phyloP scores from a whole-genome alignment of 1,140 invertebrate genomes.

The Nasonia longicornis region DNA sequence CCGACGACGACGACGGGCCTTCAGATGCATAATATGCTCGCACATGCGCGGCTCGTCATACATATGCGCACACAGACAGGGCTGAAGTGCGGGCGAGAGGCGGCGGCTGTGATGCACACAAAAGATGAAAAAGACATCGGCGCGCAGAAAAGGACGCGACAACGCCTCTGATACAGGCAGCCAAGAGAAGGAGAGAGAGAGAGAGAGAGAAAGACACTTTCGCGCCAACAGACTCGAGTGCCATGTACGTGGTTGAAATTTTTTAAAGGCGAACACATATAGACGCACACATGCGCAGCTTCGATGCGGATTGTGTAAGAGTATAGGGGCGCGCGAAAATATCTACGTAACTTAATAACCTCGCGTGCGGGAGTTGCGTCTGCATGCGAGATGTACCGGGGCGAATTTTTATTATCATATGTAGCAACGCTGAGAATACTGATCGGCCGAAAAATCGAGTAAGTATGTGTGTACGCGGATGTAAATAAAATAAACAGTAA shows the following conservation, averaged over 20 bases:
- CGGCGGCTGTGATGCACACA: not conserved
- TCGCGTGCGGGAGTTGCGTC: slow-evolving; percentile 12
- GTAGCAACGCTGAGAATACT: not conserved
- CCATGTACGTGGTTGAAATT: slow-evolving; percentile 41
- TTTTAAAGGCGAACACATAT: slow-evolving; percentile 27
- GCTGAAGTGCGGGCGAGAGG: not conserved
- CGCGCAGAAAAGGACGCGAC: not conserved
- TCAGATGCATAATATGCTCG: not conserved
- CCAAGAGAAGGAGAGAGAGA: not conserved
- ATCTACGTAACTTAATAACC: slow-evolving; percentile 47
- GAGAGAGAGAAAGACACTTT: slow-evolving; percentile 30
- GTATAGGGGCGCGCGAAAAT: slow-evolving; percentile 40
- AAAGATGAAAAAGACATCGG: slow-evolving; percentile 21
- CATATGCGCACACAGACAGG: not conserved
- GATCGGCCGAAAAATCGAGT: not conserved
- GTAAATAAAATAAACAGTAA: no score
- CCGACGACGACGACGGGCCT: not conserved
- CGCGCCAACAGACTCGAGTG: slow-evolving; percentile 41
- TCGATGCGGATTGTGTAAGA: slow-evolving; percentile 31
- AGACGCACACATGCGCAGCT: not conserved
- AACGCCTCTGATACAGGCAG: not conserved
- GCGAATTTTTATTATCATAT: not conserved
- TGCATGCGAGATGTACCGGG: slow-evolving; percentile 3
- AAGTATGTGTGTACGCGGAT: no score
- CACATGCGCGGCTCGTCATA: not conserved